Evolutionary conservation across 2,797 vertebrate genomes (phyloP).

Genomic region (Steatocranus sp.): DNA sequence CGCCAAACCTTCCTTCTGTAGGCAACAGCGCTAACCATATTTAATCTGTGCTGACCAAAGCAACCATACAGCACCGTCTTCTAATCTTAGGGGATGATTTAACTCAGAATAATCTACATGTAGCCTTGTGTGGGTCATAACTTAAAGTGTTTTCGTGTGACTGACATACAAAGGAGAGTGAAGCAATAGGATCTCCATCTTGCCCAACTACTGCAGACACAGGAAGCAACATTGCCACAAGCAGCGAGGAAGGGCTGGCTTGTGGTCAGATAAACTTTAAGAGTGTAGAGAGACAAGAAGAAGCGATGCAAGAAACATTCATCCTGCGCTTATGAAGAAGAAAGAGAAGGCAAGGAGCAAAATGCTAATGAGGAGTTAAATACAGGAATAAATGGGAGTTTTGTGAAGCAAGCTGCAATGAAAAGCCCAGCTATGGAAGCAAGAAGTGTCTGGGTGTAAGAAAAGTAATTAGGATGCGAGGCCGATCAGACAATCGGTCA

Average conservation of each 20-base stretch:
- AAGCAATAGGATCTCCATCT: not conserved
- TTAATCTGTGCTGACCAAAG: not conserved
- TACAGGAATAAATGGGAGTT: not conserved
- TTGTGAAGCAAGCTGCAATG: not conserved
- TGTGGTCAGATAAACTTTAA: slow-evolving; percentile 16
- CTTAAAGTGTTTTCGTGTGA: slow-evolving; percentile 1
- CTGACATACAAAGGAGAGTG: not conserved
- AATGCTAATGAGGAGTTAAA: not conserved
- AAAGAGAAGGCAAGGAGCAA: not conserved
- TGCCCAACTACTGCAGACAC: slow-evolving; percentile 18
- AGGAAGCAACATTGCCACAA: slow-evolving; percentile 33
- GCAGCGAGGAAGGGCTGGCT: slow-evolving; percentile 9
- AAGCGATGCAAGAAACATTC: slow-evolving; percentile 15
- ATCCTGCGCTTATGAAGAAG: slow-evolving; percentile 9
- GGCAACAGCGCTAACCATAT: not conserved
- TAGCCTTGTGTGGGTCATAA: not conserved
- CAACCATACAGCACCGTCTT: not conserved
- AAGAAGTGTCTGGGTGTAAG: slow-evolving; percentile 11
- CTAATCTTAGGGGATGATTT: not conserved
- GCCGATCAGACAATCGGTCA: slow-evolving; percentile 53
- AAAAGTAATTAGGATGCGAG: slow-evolving; percentile 18
- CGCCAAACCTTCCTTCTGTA: not conserved
- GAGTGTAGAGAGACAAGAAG: slow-evolving; percentile 44
- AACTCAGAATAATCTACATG: not conserved
- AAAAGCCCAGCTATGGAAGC: not conserved